Evolutionary conservation across 2,888 invertebrate genomes (phyloP).

Genomic region (Andrena fulva): DNA sequence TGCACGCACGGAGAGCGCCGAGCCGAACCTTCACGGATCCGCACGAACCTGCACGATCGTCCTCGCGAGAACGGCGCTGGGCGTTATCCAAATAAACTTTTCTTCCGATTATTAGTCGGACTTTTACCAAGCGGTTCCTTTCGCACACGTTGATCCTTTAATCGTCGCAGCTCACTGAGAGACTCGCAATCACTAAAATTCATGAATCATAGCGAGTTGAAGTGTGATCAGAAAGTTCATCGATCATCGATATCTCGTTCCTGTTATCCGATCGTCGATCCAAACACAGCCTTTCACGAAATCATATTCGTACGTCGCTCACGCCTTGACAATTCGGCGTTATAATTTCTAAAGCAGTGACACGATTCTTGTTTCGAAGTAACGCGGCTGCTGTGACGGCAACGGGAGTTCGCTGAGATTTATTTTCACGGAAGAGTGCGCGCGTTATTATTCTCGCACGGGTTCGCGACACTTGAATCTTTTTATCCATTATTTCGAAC

Average conservation of each 20-base stretch:
- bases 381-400: neutral
- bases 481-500: slow-evolving; percentile 35
- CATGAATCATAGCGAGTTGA: neutral
- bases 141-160: neutral
- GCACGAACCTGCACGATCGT: slow-evolving; percentile 67
- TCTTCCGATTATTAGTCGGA: slow-evolving; percentile 28
- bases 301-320: neutral
- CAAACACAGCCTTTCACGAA: neutral
- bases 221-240: neutral
- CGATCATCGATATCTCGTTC: neutral
- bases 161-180: neutral
- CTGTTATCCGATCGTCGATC: neutral
- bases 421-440: neutral
- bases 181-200: neutral
- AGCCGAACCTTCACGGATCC: slow-evolving; percentile 61
- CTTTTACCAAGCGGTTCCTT: neutral
- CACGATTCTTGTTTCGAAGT: neutral
- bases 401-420: neutral
- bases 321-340: neutral
- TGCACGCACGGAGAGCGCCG: slow-evolving; percentile 60
- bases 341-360: neutral
- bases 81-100: slow-evolving; percentile 57
- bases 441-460: neutral
- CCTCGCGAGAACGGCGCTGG: slow-evolving; percentile 38
- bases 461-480: slow-evolving; percentile 28